A percentile compares a stretch with the other conserved stretches of the same genome.
Conservation (phyloP, 2,888 invertebrate species). For the Bedellia somnulentella region DNA sequence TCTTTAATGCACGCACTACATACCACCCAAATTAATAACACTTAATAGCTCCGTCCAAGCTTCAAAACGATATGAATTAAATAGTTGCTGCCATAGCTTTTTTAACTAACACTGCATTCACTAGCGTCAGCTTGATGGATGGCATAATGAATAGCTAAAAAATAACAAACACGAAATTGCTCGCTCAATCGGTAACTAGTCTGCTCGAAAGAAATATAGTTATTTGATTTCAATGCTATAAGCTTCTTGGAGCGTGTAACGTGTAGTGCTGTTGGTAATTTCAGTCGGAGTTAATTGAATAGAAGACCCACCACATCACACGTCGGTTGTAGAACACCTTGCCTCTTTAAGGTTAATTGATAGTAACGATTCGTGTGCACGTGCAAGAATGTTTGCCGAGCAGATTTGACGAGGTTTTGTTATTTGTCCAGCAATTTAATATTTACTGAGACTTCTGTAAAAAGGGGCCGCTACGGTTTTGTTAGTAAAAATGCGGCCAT, state of each 20-base stretch:
- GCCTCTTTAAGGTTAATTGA: constrained; percentile 30
- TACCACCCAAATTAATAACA: constrained; percentile 22
- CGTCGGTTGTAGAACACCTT: constrained; percentile 20
- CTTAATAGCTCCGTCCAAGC: constrained; percentile 28
- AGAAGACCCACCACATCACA: constrained; percentile 16
- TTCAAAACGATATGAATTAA: constrained; percentile 17
- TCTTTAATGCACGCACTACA: constrained; percentile 17
- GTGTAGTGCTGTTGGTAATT: too few species aligned
- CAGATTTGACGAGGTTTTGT: constrained; percentile 38
- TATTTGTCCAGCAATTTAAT: too few species aligned
- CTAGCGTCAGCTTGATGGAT: constrained; percentile 1
- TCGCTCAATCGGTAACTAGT: too few species aligned
- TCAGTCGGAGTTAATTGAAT: constrained; percentile 3
- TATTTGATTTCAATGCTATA: background rate
- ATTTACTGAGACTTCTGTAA: too few species aligned
- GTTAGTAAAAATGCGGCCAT: too few species aligned
- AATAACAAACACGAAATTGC: too few species aligned
- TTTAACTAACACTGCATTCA: background rate
- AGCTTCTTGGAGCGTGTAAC: too few species aligned
- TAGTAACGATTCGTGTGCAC: constrained; percentile 29
- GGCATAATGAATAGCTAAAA: constrained; percentile 1
- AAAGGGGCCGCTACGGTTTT: too few species aligned
- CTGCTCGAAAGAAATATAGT: too few species aligned
- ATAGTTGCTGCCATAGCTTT: constrained; percentile 4
- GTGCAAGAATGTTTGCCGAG: constrained; percentile 45